Percentiles rank a stretch among this genome's conserved stretches.
These are phyloP conservation scores for Drosophila prosaltans DNA, from an alignment of 1,140 invertebrate genomes.

Conservation along the genomic window DNA sequence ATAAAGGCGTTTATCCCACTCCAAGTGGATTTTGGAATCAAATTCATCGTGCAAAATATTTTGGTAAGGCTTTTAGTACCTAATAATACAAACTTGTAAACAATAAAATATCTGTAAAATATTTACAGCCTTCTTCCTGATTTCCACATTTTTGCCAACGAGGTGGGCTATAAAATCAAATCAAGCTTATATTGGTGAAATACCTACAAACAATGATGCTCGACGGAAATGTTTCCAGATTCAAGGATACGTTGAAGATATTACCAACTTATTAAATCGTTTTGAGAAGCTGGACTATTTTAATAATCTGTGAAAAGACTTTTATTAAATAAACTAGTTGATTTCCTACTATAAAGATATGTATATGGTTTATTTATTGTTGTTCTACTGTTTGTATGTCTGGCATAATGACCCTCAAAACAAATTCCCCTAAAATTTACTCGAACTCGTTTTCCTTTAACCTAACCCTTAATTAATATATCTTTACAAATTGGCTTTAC, in stretches of 20 bases:
- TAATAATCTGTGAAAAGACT: slow-evolving; percentile 11
- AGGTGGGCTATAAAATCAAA: slow-evolving; percentile 14
- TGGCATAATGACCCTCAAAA: too few species aligned
- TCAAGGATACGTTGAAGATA: slow-evolving; percentile 37
- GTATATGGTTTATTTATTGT: too few species aligned
- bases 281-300: slow-evolving; percentile 56
- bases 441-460: too few species aligned
- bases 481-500: too few species aligned
- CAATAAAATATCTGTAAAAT: too few species aligned
- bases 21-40: slow-evolving; percentile 36
- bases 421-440: too few species aligned
- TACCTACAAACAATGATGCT: slow-evolving; percentile 10
- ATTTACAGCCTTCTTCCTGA: slow-evolving; percentile 28
- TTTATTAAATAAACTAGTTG: neutral
- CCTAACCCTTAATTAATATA: too few species aligned
- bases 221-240: slow-evolving; percentile 28
- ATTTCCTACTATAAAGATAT: neutral
- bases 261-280: slow-evolving; percentile 32
- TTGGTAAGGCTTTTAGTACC: slow-evolving; percentile 31
- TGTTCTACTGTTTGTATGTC: too few species aligned
- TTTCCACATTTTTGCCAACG: slow-evolving; percentile 43
- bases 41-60: slow-evolving; percentile 35
- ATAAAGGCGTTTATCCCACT: slow-evolving; percentile 41
- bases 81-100: too few species aligned
- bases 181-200: slow-evolving; percentile 11